Evolutionary conservation across 2,113 vertebrate species (phyloP).

Genomic region (Brachyhypopomus gauderio): DNA sequence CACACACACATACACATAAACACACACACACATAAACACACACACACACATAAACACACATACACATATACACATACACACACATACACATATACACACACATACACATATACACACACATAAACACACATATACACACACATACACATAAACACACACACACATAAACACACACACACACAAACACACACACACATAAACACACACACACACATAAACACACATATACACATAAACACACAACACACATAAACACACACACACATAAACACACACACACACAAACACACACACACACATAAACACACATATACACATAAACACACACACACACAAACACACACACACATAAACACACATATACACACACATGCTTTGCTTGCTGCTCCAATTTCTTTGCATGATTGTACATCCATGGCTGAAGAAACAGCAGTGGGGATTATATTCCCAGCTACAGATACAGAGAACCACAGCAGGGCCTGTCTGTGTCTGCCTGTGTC

Average conservation of each 20-base stretch:
- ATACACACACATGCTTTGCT: neutral
- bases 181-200: slow-evolving; percentile 1
- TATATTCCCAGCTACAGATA: too few species aligned
- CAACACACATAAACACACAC: slow-evolving; percentile 2
- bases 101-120: slow-evolving; percentile 7
- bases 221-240: slow-evolving; percentile 6
- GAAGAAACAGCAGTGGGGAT: too few species aligned
- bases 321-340: slow-evolving; percentile 12
- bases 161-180: neutral
- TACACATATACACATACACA: neutral
- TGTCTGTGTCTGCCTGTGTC: neutral
- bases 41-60: neutral
- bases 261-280: neutral
- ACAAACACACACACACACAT: neutral
- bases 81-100: slow-evolving; percentile 13
- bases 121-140: slow-evolving; percentile 14
- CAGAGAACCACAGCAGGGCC: too few species aligned
- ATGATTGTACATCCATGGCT: neutral
- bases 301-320: slow-evolving; percentile 8
- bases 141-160: neutral
- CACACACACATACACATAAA: slow-evolving; percentile 18
- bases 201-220: slow-evolving; percentile 9
- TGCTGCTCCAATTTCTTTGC: neutral
- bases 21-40: slow-evolving; percentile 1
- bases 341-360: neutral